Conservation (phyloP, 1,140 invertebrate genomes). For the Papilio polyxenes region DNA sequence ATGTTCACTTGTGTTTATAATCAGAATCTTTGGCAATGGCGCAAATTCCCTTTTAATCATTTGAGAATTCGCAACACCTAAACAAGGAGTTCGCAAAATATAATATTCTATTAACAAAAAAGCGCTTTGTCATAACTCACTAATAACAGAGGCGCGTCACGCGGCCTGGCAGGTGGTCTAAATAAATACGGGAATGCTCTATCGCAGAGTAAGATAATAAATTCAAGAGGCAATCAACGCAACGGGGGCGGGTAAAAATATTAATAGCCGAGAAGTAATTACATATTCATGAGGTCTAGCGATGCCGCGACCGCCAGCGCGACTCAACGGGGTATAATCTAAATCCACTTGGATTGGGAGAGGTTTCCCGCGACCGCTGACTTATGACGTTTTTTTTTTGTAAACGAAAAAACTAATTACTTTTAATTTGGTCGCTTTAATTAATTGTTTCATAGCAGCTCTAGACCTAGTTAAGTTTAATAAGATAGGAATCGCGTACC, state of each 20-base stretch:
- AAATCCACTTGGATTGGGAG: slow-evolving; percentile 56
- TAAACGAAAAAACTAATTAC: slow-evolving; percentile 21
- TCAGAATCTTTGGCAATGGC: not conserved
- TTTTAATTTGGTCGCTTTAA: slow-evolving; percentile 5
- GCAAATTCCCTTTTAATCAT: not conserved
- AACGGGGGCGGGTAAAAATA: slow-evolving; percentile 75
- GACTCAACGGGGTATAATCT: slow-evolving; percentile 57
- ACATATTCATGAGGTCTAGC: slow-evolving; percentile 74
- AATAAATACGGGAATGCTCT: slow-evolving; percentile 79
- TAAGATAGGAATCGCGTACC: not conserved
- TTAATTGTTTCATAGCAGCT: slow-evolving; percentile 23
- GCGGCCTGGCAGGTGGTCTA: slow-evolving; percentile 76
- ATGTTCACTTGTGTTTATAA: not conserved
- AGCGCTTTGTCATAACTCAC: slow-evolving; percentile 75
- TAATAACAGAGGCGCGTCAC: slow-evolving; percentile 59
- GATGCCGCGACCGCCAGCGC: slow-evolving; percentile 48
- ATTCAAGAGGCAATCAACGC: slow-evolving; percentile 81
- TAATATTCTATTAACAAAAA: slow-evolving; percentile 79
- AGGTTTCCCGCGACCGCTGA: slow-evolving; percentile 31
- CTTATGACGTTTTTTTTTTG: not conserved
- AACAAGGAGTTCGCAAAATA: slow-evolving; percentile 66
- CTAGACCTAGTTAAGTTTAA: not conserved
- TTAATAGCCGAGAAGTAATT: slow-evolving; percentile 79
- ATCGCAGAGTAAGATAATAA: slow-evolving; percentile 78
- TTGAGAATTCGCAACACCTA: slow-evolving; percentile 52